Evolutionary conservation across 1,140 invertebrate species (phyloP).

Genomic region (Aphidius gifuensis): DNA sequence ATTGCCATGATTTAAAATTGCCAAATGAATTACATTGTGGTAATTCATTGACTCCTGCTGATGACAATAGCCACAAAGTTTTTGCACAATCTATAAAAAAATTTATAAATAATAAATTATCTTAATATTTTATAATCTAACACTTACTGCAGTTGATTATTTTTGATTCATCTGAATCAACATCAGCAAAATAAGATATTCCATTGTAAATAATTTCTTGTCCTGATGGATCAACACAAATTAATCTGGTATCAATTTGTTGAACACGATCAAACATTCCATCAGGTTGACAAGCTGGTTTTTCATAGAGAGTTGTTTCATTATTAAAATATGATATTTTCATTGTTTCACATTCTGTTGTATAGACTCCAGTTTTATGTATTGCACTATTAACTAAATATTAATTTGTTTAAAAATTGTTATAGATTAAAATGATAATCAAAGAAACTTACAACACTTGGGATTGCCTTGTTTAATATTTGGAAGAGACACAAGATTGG

Average conservation of each 20-base stretch:
- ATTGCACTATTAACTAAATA: constrained; percentile 36
- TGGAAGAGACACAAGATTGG: constrained; percentile 44
- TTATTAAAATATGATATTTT: constrained; percentile 26
- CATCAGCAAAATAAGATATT: constrained; percentile 44
- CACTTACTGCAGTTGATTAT: constrained; percentile 62
- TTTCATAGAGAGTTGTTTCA: not conserved
- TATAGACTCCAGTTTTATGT: constrained; percentile 44
- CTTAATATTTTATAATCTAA: not conserved
- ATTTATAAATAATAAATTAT: constrained; percentile 11
- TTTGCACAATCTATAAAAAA: constrained; percentile 58
- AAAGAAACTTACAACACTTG: constrained; percentile 57
- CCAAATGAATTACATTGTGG: constrained; percentile 61
- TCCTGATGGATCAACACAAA: constrained; percentile 56
- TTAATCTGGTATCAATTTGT: constrained; percentile 46
- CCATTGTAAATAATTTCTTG: constrained; percentile 50
- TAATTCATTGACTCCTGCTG: constrained; percentile 40
- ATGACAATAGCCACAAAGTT: constrained; percentile 49
- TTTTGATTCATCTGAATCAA: constrained; percentile 36
- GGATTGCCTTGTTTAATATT: constrained; percentile 45
- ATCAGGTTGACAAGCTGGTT: constrained; percentile 56
- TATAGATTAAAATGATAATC: not conserved
- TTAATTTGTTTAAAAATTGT: constrained; percentile 6
- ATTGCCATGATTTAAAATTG: constrained; percentile 60
- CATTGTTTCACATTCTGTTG: constrained; percentile 52
- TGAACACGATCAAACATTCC: constrained; percentile 52